Conservation (phyloP, 1,140 invertebrate species). For the Parasteatoda tepidariorum region DNA sequence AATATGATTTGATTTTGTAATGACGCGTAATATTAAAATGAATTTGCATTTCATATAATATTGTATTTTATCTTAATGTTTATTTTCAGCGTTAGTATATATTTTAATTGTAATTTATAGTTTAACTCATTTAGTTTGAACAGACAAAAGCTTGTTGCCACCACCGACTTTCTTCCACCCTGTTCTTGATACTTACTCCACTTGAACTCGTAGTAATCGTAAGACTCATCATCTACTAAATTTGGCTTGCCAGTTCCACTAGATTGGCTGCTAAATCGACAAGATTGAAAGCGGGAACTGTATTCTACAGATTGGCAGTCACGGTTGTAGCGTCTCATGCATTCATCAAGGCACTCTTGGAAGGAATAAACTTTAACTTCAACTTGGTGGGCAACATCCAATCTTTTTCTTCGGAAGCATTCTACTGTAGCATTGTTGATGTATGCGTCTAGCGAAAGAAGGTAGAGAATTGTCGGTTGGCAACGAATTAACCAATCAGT, state of each 20-base stretch:
- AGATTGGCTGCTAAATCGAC: constrained; percentile 78
- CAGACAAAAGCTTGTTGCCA: constrained; percentile 23
- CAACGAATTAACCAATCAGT: no score
- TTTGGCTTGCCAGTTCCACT: constrained; percentile 71
- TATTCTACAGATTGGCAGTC: constrained; percentile 85
- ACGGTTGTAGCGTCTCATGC: constrained; percentile 74
- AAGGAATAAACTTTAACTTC: constrained; percentile 87
- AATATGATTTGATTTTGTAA: not conserved
- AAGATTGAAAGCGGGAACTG: constrained; percentile 84
- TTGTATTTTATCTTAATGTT: not conserved
- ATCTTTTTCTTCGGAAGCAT: constrained; percentile 83
- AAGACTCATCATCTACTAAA: constrained; percentile 88
- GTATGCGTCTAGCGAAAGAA: constrained; percentile 54
- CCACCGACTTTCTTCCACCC: constrained; percentile 10
- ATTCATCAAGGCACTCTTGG: constrained; percentile 89
- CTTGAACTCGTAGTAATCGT: constrained; percentile 87
- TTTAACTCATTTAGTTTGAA: constrained; percentile 14
- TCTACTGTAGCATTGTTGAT: constrained; percentile 80
- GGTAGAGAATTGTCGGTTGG: not conserved
- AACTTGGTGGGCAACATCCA: constrained; percentile 87
- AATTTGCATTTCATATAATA: not conserved
- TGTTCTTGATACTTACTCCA: constrained; percentile 75
- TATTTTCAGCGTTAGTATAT: not conserved
- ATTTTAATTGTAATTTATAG: no score
- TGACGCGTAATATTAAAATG: not conserved